These are phyloP conservation scores for Tonatia bakeri DNA, from an alignment of 2,113 vertebrate species.

Conservation along the genomic window DNA sequence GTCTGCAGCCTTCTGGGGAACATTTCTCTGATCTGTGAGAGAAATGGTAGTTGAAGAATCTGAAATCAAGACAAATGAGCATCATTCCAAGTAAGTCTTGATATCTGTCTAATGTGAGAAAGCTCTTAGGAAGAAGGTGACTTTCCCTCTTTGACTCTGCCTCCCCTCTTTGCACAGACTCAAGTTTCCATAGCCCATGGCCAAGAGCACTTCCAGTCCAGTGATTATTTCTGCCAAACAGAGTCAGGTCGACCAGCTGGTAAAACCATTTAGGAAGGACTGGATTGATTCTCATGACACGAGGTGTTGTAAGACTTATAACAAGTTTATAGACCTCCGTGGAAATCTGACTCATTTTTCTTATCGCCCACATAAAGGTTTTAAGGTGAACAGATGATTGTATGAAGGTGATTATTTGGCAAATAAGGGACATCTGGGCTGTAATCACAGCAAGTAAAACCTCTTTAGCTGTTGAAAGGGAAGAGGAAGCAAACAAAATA, in stretches of 20 bases:
- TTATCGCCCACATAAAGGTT: constrained; percentile 59
- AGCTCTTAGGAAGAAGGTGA: background rate
- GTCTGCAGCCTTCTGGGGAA: background rate
- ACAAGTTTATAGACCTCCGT: constrained; percentile 61
- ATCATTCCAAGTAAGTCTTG: background rate
- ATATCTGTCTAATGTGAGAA: background rate
- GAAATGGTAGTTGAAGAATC: background rate
- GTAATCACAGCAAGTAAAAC: background rate
- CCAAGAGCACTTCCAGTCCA: constrained; percentile 59
- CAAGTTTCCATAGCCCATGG: constrained; percentile 62
- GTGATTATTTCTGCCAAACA: constrained; percentile 78
- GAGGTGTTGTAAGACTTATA: constrained; percentile 66
- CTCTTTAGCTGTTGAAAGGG: background rate
- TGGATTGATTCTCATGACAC: constrained; percentile 73
- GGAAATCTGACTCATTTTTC: constrained; percentile 68
- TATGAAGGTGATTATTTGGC: constrained; percentile 33
- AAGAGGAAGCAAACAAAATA: background rate
- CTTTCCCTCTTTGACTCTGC: background rate
- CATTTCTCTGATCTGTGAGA: background rate
- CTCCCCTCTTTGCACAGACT: background rate
- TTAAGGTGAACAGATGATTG: constrained; percentile 52
- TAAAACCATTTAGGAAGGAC: constrained; percentile 77
- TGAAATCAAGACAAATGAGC: background rate
- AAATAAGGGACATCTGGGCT: constrained; percentile 46
- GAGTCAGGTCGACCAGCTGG: constrained; percentile 77